These are phyloP conservation scores for Coelinius sp. DNA, from an alignment of 2,888 invertebrate genomes.

Conservation along the genomic window DNA sequence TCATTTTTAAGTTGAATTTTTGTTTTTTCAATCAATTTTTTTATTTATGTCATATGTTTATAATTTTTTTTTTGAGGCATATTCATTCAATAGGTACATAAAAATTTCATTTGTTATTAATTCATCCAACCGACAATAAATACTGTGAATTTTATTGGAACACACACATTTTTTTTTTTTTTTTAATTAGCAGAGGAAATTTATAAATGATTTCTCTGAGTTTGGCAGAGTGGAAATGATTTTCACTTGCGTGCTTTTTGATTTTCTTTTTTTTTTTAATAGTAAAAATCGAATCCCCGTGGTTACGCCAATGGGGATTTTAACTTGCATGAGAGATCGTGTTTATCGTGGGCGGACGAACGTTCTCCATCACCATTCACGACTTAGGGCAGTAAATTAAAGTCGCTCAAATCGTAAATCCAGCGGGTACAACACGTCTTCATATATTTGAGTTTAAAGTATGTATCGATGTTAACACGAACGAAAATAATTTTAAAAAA, in stretches of 20 bases:
- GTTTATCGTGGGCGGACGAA: constrained; percentile 30
- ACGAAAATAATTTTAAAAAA: not conserved
- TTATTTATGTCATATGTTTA: too few relatives aligned
- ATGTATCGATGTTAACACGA: constrained; percentile 3
- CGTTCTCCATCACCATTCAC: constrained; percentile 24
- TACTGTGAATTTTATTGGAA: not conserved
- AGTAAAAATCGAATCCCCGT: not conserved
- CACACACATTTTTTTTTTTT: too few relatives aligned
- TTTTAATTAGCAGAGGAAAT: not conserved
- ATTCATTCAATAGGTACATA: not conserved
- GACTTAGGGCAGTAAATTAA: constrained; percentile 35
- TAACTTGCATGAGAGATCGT: constrained; percentile 7
- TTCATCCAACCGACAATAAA: not conserved
- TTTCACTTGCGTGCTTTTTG: not conserved
- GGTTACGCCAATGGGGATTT: constrained; percentile 31
- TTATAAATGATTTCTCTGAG: not conserved
- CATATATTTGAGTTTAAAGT: constrained; percentile 23
- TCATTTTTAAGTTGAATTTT: too few relatives aligned
- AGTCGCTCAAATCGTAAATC: constrained; percentile 35
- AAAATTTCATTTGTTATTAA: not conserved
- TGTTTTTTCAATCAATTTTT: not conserved
- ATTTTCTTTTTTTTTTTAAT: not conserved
- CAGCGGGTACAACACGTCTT: constrained; percentile 17
- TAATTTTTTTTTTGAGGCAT: too few relatives aligned
- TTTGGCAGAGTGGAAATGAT: not conserved